Conservation (phyloP, 2,113 vertebrate species). For the Amazona vittata region DNA sequence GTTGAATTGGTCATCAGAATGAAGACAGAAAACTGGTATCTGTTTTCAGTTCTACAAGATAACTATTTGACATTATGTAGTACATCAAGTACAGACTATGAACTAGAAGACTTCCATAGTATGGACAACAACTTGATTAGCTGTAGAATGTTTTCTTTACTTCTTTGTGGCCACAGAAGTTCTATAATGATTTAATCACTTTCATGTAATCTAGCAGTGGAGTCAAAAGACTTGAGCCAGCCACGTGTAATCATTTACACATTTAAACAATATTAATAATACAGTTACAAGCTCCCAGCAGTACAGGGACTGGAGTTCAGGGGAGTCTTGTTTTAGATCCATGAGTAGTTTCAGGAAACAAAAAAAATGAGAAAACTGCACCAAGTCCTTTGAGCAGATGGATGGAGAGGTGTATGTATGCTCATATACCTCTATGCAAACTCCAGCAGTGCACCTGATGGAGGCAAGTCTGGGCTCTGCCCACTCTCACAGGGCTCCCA, state of each 20-base stretch:
- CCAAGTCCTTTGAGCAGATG: background rate
- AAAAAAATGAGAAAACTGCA: background rate
- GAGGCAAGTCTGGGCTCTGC: background rate
- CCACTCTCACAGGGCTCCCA: background rate
- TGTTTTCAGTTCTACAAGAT: background rate
- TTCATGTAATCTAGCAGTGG: background rate
- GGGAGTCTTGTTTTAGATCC: background rate
- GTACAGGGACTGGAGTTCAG: background rate
- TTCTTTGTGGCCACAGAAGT: background rate
- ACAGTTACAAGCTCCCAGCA: background rate
- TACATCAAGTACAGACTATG: background rate
- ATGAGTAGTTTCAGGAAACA: background rate
- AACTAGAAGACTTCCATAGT: background rate
- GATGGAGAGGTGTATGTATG: background rate
- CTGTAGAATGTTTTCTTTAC: background rate
- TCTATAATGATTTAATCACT: background rate
- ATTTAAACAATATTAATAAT: background rate
- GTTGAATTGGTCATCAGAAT: background rate
- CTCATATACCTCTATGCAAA: background rate
- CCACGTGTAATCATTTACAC: background rate
- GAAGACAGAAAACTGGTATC: background rate
- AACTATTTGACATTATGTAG: background rate
- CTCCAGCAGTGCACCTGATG: background rate
- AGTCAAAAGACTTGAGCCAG: background rate
- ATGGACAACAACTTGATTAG: background rate